phyloP scores from a whole-genome alignment of 2,797 vertebrate genomes.

The Tiaroga cobitis region DNA sequence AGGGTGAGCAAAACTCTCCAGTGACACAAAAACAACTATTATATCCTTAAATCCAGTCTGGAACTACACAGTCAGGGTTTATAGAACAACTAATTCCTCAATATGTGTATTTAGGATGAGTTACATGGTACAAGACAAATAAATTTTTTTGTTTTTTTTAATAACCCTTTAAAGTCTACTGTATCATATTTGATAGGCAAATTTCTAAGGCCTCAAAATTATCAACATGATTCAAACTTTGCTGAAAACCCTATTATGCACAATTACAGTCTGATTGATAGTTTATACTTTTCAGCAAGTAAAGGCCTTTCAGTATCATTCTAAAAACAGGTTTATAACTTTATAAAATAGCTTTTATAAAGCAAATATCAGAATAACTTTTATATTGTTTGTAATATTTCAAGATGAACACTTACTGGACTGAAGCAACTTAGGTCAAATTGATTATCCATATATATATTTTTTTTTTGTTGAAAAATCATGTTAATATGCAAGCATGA shows the following conservation, averaged over 20 bases:
- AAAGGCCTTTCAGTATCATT: no score
- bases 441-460: not conserved
- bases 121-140: not conserved
- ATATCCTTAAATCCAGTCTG: not conserved
- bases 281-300: not conserved
- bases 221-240: not conserved
- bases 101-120: not conserved
- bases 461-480: not conserved
- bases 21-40: not conserved
- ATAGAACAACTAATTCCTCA: not conserved
- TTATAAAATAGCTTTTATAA: not conserved
- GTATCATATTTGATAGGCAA: not conserved
- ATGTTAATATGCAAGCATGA: no score
- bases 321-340: no score
- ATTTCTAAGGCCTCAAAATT: not conserved
- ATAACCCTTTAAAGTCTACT: not conserved
- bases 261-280: not conserved
- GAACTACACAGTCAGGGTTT: not conserved
- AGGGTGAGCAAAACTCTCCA: conserved; percentile 28
- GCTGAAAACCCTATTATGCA: not conserved
- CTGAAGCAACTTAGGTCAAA: not conserved
- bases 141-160: not conserved
- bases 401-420: not conserved
- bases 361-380: not conserved
- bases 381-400: not conserved